Evolutionary conservation across 2,888 invertebrate genomes (phyloP), one percentile per base, ranked within the genome.

Genomic region (Agriopis aurantiaria): DNA sequence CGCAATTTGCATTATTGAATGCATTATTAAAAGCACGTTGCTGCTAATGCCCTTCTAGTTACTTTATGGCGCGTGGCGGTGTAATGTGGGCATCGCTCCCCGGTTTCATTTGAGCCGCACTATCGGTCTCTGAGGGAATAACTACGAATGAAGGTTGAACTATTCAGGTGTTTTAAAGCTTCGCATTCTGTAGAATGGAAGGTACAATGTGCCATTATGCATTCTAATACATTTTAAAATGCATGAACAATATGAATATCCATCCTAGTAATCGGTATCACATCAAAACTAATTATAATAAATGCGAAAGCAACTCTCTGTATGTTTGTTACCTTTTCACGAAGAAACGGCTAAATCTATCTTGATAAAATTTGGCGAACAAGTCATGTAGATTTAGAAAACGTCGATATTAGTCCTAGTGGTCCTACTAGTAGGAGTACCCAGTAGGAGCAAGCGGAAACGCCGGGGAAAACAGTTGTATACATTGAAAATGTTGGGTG

Each of bases 11-110:
- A 41, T 8, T 67, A 56, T 61, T 56, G 51, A 56, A 61, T 67
- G 61, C 56, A 51, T 49, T 66, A 66, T 61, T 53, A 66, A 61
- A 67, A 66, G 56, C 67, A 61, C 67, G 61, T 55, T 23, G 46
- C 14, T 14, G n/a, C 49, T 67, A 67, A 67, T 66, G n/a, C 45
- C 8, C 45, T 61, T 61, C 56, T 41, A 67, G 67, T 60, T 51
- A 56, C 33, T 67, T 62, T 62, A 67, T 43, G 41, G 33, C 51
- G 40, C 17, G 43, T 33, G 33, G 33, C 33, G 33, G 33, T 11
- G 49, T 67, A 61, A 67, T 43, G 57, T 33, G 61, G 67, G 11
- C 55, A 49, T 14, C 17, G 66, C 67, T 56, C 61, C 60, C 11
- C 8, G 49, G 45, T 60, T 67, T 62, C 43, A 61, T 61, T 60